phyloP scores from a whole-genome alignment of 2,888 invertebrate genomes.

The Lypha dubia region DNA sequence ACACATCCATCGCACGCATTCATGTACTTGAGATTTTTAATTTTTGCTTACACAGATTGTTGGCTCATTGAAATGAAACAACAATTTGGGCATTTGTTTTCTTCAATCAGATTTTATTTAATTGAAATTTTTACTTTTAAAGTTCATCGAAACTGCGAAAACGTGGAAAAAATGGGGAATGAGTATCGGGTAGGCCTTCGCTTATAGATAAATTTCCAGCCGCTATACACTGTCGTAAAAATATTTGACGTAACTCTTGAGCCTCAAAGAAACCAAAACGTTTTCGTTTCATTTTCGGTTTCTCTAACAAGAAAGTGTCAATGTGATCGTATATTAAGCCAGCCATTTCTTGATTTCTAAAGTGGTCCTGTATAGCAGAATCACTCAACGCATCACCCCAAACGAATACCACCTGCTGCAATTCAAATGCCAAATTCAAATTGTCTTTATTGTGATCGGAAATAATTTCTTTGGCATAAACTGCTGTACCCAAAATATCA shows the following conservation, averaged over 20 bases:
- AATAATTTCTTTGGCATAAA: conserved; percentile 94
- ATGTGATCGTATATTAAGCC: conserved; percentile 98
- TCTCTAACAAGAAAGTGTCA: conserved; percentile 83
- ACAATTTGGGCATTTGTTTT: conserved; percentile 25
- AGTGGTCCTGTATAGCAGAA: conserved; percentile 89
- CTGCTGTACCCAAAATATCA: conserved; percentile 93
- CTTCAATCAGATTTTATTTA: conserved; percentile 47
- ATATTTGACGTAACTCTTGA: conserved; percentile 75
- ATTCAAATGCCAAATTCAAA: conserved; percentile 87
- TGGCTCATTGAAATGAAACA: conserved; percentile 30
- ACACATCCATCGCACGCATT: neutral
- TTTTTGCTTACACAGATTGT: conserved; percentile 11
- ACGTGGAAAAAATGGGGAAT: conserved; percentile 63
- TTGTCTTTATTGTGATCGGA: conserved; percentile 82
- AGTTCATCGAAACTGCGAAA: conserved; percentile 56
- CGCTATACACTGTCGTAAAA: conserved; percentile 76
- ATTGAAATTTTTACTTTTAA: conserved; percentile 19
- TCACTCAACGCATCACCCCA: conserved; percentile 98
- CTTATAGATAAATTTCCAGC: conserved; percentile 55
- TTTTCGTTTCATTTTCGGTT: conserved; percentile 72
- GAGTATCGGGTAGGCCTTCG: conserved; percentile 58
- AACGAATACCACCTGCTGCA: conserved; percentile 93
- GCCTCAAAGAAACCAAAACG: conserved; percentile 77
- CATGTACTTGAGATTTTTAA: conserved; percentile 6
- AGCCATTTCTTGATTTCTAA: conserved; percentile 94